Percentiles rank a stretch among this genome's conserved stretches.
Evolutionary conservation across 2,888 invertebrate genomes (phyloP).

Genomic region (Nomada flava): DNA sequence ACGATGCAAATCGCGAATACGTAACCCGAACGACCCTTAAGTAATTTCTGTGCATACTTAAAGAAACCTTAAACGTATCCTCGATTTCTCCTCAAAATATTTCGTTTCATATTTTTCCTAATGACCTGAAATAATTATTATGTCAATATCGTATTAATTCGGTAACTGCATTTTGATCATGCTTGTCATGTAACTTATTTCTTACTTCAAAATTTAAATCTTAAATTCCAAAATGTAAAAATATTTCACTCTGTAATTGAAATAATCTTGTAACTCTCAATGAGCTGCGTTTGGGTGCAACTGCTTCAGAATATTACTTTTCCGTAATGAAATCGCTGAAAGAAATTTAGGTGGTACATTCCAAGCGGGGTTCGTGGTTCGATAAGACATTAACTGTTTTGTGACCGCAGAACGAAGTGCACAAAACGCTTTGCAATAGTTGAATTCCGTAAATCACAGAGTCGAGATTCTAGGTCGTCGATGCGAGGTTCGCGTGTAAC

Average conservation of each 20-base stretch:
- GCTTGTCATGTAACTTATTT: background rate
- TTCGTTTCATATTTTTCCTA: too few species aligned
- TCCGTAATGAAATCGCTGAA: background rate
- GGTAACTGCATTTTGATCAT: background rate
- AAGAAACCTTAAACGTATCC: background rate
- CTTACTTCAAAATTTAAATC: background rate
- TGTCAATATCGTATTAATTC: too few species aligned
- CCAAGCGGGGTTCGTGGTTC: conserved; percentile 7
- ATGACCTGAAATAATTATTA: too few species aligned
- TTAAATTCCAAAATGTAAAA: background rate
- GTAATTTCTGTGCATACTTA: too few species aligned
- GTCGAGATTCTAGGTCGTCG: conserved; percentile 48
- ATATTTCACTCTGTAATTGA: background rate
- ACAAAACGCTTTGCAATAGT: conserved; percentile 26
- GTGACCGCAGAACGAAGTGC: conserved; percentile 18
- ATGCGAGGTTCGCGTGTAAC: conserved; percentile 38
- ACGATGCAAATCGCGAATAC: conserved; percentile 13
- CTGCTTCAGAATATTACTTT: background rate
- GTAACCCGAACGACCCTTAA: background rate
- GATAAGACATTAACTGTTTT: conserved; percentile 27
- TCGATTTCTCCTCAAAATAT: background rate
- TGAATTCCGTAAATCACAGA: conserved; percentile 48
- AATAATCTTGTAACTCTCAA: background rate
- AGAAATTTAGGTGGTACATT: background rate
- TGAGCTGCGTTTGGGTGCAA: background rate